Base-by-base conservation (phyloP, 30 jellyfish, hydroid and myxozoan genomes). In the Morbakka virulenta region DNA sequence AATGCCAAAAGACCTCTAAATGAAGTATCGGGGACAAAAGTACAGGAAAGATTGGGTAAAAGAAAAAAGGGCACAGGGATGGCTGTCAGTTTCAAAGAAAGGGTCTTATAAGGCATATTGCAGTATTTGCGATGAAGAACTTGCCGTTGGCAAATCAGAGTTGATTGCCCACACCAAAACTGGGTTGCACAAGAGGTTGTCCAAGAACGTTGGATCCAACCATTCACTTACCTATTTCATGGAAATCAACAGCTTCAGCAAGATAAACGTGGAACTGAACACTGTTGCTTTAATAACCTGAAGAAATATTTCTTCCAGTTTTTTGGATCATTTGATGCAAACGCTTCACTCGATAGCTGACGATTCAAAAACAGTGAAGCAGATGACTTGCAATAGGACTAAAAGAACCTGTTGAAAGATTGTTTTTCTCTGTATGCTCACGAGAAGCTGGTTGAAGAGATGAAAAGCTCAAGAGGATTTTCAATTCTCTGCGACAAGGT, bases 401-500 rank as follows among this genome's bases (percentile, higher is more conserved):
- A 74, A 74, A 50, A 62, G 35, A 51, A 74, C 77, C 41, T 74
- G 32, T 2, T 74, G 75, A 74, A 52, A 14, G 85, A 50, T 24
- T 74, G 85, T 17, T 69, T 74, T 50, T 41, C 85, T 17, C 33
- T 51, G 14, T 25, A 32, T 74, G 85, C 75, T 33, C 78, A 74
- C 31, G 78, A 74, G 32, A 52, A 28, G 11, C 28, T 49, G 34
- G 47, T 32, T 0, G 52, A 63, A 36, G 70, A 76, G n/a, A 78
- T 78, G 72, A 63, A 63, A 48, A 63, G 51, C 9, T 26, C 74
- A 25, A 64, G 32, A 62, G 89, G 81, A 26, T 63, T 78, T 27
- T 78, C 89, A 13, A 78, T 63, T 24, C 74, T 78, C 61, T 78
- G 89, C 48, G 81, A 78, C 17, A 50, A 78, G 74, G 80, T 81